Percentiles rank a stretch among this genome's conserved stretches.
These are phyloP conservation scores for Megatriorchis doriae DNA, from an alignment of 2,113 vertebrate genomes.

Conservation along the genomic window DNA sequence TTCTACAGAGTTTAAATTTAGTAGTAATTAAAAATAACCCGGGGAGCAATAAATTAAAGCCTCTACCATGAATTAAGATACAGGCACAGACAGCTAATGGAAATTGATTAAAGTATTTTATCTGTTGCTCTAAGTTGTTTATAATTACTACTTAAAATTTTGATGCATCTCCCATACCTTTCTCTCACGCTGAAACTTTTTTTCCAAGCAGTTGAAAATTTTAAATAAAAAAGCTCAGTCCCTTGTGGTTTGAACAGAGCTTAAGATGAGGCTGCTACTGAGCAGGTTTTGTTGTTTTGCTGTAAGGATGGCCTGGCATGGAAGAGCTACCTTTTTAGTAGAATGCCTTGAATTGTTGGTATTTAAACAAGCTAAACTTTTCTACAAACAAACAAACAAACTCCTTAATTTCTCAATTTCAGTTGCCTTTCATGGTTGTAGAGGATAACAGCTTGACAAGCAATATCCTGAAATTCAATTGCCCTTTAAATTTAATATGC, in stretches of 20 bases:
- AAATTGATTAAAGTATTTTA: conserved; percentile 22
- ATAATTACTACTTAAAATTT: neutral
- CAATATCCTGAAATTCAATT: conserved; percentile 34
- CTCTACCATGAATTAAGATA: neutral
- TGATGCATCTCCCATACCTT: neutral
- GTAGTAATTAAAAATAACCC: neutral
- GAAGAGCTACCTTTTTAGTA: neutral
- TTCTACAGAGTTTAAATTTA: neutral
- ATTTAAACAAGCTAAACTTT: neutral
- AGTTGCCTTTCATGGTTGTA: neutral
- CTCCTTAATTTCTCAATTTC: neutral
- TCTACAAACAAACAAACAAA: neutral
- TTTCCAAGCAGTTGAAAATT: neutral
- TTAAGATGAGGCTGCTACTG: neutral
- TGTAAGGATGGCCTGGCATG: neutral
- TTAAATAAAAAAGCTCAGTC: neutral
- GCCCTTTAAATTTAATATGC: conserved; percentile 18
- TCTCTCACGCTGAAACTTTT: neutral
- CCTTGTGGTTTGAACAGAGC: neutral
- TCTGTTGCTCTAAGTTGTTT: conserved; percentile 3
- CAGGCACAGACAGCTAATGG: neutral
- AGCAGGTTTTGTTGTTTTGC: neutral
- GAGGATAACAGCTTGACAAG: conserved; percentile 11
- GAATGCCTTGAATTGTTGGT: neutral
- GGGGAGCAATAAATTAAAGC: conserved; percentile 6